A percentile compares a stretch with the other conserved stretches of the same genome.
Evolutionary conservation across 2,888 invertebrate species (phyloP).

Genomic region (Clistopyga incitator): DNA sequence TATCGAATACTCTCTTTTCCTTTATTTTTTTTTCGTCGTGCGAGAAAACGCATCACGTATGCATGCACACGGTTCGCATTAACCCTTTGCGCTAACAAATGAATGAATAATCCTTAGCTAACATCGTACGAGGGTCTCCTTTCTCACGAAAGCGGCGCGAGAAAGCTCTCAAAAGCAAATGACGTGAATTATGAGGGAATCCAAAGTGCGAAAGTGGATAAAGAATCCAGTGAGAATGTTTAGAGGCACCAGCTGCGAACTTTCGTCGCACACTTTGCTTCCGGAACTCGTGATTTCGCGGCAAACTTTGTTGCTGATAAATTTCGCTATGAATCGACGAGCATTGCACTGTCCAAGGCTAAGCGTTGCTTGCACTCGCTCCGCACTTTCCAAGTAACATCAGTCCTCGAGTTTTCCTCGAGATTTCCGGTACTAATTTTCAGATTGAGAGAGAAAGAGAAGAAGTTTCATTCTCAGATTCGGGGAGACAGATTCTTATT

Average conservation of each 20-base stretch:
- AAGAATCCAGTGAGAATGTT: slow-evolving; percentile 34
- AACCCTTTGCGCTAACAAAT: slow-evolving; percentile 17
- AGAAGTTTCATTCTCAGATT: not conserved
- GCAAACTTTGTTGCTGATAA: slow-evolving; percentile 41
- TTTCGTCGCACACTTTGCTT: slow-evolving; percentile 28
- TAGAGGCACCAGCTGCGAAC: slow-evolving; percentile 42
- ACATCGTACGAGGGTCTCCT: not conserved
- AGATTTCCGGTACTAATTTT: slow-evolving; percentile 4
- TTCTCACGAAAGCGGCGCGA: slow-evolving; percentile 10
- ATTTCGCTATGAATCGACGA: slow-evolving; percentile 30
- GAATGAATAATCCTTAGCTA: slow-evolving; percentile 1
- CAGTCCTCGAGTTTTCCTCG: not conserved
- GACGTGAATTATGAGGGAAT: slow-evolving; percentile 55
- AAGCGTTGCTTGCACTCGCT: not conserved
- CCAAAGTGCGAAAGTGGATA: slow-evolving; percentile 39
- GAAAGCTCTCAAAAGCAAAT: slow-evolving; percentile 32
- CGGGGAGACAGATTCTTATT: not conserved
- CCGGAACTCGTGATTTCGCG: slow-evolving; percentile 32
- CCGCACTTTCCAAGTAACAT: slow-evolving; percentile 23
- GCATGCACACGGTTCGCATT: slow-evolving; percentile 18
- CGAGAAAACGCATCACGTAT: slow-evolving; percentile 4
- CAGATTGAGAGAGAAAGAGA: not conserved
- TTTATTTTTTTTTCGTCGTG: not conserved
- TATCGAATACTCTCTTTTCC: not conserved
- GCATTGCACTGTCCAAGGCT: slow-evolving; percentile 17